phyloP scores from a whole-genome alignment of 2,888 invertebrate genomes.

The Proisotoma minuta region DNA sequence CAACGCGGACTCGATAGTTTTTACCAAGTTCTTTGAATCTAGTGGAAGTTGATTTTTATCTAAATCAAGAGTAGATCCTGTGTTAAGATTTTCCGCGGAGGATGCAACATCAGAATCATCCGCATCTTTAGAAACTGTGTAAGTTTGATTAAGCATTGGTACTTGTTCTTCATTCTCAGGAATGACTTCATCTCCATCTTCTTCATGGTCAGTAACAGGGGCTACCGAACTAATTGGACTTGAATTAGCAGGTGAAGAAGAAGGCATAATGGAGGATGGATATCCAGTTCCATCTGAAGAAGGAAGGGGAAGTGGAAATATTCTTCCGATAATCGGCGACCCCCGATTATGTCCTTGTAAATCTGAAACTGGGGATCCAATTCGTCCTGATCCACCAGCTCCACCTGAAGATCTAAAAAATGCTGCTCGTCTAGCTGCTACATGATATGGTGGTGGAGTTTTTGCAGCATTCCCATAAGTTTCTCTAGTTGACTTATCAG shows the following conservation, averaged over 20 bases:
- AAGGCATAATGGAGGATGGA: neutral
- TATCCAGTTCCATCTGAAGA: no score
- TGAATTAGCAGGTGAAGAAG: neutral
- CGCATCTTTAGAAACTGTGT: neutral
- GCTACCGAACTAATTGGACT: neutral
- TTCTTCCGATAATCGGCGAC: slow-evolving; percentile 1
- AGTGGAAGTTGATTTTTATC: neutral
- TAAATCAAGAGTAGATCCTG: no score
- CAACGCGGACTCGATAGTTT: slow-evolving; percentile 5
- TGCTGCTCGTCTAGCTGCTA: slow-evolving; percentile 45
- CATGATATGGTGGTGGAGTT: slow-evolving; percentile 46
- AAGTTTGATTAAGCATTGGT: neutral
- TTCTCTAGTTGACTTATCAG: neutral
- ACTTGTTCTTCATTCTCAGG: neutral
- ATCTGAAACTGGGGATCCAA: slow-evolving; percentile 10
- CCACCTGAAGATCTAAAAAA: slow-evolving; percentile 42
- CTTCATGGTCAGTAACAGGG: neutral
- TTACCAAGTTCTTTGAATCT: neutral
- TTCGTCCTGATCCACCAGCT: slow-evolving; percentile 22
- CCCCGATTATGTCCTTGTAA: neutral
- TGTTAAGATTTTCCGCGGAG: neutral
- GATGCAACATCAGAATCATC: slow-evolving; percentile 5
- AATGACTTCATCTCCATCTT: neutral
- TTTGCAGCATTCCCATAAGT: slow-evolving; percentile 15
- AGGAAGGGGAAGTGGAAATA: neutral